These are phyloP conservation scores for Phanerotoma sp. DNA, from an alignment of 2,888 invertebrate genomes.

Conservation along the genomic window DNA sequence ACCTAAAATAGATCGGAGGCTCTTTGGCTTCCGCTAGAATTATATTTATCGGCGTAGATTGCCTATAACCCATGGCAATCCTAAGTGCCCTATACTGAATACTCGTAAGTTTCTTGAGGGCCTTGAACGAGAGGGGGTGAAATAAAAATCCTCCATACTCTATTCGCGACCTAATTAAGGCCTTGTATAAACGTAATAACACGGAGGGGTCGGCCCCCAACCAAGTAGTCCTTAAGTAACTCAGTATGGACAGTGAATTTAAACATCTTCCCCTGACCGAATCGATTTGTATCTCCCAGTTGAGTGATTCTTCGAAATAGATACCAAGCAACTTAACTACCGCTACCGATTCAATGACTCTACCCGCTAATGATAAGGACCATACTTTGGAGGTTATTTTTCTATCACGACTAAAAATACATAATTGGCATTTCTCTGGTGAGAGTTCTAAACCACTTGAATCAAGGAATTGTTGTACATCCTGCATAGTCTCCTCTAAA, in stretches of 20 bases:
- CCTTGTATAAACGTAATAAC: constrained; percentile 14
- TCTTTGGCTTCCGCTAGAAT: no score
- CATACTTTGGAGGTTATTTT: not conserved
- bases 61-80: no score
- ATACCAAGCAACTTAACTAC: constrained; percentile 19
- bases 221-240: constrained; percentile 19
- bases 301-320: not conserved
- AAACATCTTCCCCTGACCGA: constrained; percentile 13
- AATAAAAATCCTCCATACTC: constrained; percentile 18
- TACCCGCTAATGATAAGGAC: no score
- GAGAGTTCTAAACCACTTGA: not conserved
- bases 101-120: not conserved
- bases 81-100: not conserved
- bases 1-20: not conserved
- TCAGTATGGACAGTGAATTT: constrained; percentile 14
- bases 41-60: no score
- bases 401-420: not conserved
- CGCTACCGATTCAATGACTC: no score
- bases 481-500: not conserved
- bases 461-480: not conserved
- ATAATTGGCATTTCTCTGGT: not conserved
- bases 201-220: constrained; percentile 18
- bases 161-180: constrained; percentile 11
- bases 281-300: constrained; percentile 8
- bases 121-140: not conserved